Evolutionary conservation across 2,888 invertebrate species (phyloP), one percentile per base, ranked within the genome.

Genomic region (Epinotia brunnichana): DNA sequence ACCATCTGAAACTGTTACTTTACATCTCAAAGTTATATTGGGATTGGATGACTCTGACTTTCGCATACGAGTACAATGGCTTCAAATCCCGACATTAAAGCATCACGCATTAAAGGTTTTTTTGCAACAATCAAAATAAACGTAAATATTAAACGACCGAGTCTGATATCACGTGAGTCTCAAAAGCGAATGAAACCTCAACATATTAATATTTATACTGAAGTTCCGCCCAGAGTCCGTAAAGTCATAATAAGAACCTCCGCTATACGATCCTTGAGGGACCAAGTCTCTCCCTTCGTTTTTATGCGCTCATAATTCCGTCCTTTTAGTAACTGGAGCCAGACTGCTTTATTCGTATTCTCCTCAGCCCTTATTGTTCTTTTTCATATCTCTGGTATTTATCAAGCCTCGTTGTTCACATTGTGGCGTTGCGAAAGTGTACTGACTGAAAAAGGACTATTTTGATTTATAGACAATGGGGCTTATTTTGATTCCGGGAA

Each of bases 301-400:
- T 83, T 83, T 87, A 85, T 85, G 83, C 84, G 79, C 80, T 81
- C 83, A 84, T 84, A 84, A 86, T 85, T 83, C 82, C 83, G 80
- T 77, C 82, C 82, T 83, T 85, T 85, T 85, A 75, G 74, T 77
- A 75, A 82, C 79, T 76, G 78, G 81, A 82, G 69, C 57, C 81
- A 81, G 82, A 76, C 80, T 81, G 82, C 80, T 85, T 86, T 85
- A 85, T 87, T 81, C 81, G 82, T 82, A 84, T 86, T 85, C 83
- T 81, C 80, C 79, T 81, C 83, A 80, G 82, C 78, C 83, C 82
- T 85, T 84, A 85, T 86, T 87, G 84, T 86, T 82, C 84, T 84
- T 87, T 85, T 86, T 84, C 86, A 86, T 86, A 85, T 86, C 82
- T 83, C 82, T 82, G 82, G 62, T 73, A 73, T 73, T 83, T 84